A percentile compares a stretch with the other conserved stretches of the same genome.
Evolutionary conservation across 2,888 invertebrate species (phyloP).

Genomic region (Aphodius granarius): DNA sequence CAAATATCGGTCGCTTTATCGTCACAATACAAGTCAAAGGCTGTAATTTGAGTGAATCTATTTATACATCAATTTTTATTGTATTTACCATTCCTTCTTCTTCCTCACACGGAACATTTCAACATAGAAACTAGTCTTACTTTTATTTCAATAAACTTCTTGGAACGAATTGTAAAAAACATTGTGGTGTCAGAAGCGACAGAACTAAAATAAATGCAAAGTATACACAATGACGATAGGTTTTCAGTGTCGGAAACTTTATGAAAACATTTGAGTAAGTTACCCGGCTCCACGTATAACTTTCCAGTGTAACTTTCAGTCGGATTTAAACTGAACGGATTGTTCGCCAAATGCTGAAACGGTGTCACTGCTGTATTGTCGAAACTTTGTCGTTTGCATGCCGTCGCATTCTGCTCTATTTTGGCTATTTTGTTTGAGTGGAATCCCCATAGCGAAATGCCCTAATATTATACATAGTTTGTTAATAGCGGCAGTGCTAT

Average conservation of each 20-base stretch:
- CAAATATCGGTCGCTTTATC: not conserved
- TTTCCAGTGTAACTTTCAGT: not conserved
- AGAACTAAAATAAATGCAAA: not conserved
- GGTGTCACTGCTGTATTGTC: conserved; percentile 7
- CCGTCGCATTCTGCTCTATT: not conserved
- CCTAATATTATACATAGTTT: not conserved
- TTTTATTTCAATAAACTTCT: too few species aligned
- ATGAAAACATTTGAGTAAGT: not conserved
- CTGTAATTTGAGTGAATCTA: too few species aligned
- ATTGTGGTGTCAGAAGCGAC: not conserved
- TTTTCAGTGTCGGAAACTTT: not conserved
- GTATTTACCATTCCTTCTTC: too few species aligned
- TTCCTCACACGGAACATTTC: too few species aligned
- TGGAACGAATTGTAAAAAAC: too few species aligned
- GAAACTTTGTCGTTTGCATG: conserved; percentile 1
- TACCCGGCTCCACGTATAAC: not conserved
- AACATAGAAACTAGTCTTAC: too few species aligned
- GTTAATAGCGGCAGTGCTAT: not conserved
- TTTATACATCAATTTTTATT: too few species aligned
- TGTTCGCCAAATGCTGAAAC: conserved; percentile 13
- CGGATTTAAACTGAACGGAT: conserved; percentile 10
- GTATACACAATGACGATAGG: not conserved
- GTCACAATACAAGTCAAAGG: not conserved
- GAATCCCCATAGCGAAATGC: not conserved
- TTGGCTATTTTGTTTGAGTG: not conserved